Conservation (phyloP, 1,140 invertebrate species). For the Heliconius hewitsoni region DNA sequence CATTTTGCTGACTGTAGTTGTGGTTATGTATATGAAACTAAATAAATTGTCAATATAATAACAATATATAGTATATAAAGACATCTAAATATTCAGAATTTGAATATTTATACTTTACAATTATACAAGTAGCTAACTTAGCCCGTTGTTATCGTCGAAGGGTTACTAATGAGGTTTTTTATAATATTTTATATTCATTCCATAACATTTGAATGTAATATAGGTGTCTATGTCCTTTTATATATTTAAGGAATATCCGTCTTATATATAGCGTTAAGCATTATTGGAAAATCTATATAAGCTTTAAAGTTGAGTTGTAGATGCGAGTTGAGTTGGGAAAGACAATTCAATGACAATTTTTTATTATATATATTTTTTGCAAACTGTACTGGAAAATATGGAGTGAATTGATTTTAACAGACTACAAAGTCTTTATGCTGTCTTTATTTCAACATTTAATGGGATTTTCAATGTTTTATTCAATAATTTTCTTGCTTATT, state of each 20-base stretch:
- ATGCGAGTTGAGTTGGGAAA: conserved; percentile 2
- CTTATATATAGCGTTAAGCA: conserved; percentile 70
- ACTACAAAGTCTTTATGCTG: background rate
- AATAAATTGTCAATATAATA: background rate
- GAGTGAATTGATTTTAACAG: conserved; percentile 22
- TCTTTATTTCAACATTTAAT: background rate
- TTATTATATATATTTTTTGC: background rate
- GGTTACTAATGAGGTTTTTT: conserved; percentile 49
- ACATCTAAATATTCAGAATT: conserved; percentile 58
- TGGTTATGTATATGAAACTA: conserved; percentile 5
- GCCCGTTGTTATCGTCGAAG: conserved; percentile 32
- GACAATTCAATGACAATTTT: background rate
- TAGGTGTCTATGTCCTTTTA: conserved; percentile 76
- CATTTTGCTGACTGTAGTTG: conserved; percentile 24
- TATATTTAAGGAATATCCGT: conserved; percentile 75
- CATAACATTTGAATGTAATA: conserved; percentile 58
- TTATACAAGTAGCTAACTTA: conserved; percentile 39
- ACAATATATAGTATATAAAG: conserved; percentile 14
- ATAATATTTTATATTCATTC: conserved; percentile 80
- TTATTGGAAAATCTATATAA: conserved; percentile 48
- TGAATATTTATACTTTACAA: conserved; percentile 50
- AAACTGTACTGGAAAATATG: background rate
- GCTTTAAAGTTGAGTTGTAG: conserved; percentile 44
- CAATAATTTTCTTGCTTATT: conserved; percentile 1
- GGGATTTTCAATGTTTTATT: background rate